phyloP scores from a whole-genome alignment of 2,113 vertebrate genomes.

The Mola mola region DNA sequence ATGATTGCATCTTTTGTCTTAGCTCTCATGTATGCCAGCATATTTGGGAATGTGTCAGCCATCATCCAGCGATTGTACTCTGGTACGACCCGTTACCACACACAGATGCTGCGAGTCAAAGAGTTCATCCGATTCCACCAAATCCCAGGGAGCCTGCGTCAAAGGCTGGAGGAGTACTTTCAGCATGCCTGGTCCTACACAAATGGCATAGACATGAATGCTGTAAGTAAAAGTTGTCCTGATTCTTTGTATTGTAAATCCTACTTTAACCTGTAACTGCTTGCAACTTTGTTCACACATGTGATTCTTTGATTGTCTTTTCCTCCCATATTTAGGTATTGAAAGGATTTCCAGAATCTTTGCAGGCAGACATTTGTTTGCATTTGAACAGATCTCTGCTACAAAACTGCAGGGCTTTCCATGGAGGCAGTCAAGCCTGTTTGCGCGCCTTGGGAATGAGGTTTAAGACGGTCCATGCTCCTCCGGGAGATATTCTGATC shows the following conservation, averaged over 20 bases:
- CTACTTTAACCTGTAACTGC: background rate
- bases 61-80: slow-evolving; percentile 97
- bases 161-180: slow-evolving; percentile 96
- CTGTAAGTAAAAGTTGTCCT: slow-evolving; percentile 77
- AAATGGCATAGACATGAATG: slow-evolving; percentile 97
- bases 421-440: slow-evolving; percentile 91
- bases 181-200: slow-evolving; percentile 98
- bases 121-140: slow-evolving; percentile 99
- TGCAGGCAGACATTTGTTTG: slow-evolving; percentile 96
- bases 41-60: slow-evolving; percentile 96
- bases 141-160: slow-evolving; percentile 90
- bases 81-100: slow-evolving; percentile 94
- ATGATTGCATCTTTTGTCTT: too few species aligned
- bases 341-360: slow-evolving; percentile 95
- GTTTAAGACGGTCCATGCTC: slow-evolving; percentile 93
- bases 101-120: slow-evolving; percentile 94
- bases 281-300: background rate
- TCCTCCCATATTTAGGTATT: slow-evolving; percentile 83
- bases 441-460: slow-evolving; percentile 89
- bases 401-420: slow-evolving; percentile 93
- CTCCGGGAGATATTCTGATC: slow-evolving; percentile 93
- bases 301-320: background rate
- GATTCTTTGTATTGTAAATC: background rate
- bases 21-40: slow-evolving; percentile 99
- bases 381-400: slow-evolving; percentile 94